phyloP scores from a whole-genome alignment of 2,888 invertebrate species.

The Harmothoe impar region DNA sequence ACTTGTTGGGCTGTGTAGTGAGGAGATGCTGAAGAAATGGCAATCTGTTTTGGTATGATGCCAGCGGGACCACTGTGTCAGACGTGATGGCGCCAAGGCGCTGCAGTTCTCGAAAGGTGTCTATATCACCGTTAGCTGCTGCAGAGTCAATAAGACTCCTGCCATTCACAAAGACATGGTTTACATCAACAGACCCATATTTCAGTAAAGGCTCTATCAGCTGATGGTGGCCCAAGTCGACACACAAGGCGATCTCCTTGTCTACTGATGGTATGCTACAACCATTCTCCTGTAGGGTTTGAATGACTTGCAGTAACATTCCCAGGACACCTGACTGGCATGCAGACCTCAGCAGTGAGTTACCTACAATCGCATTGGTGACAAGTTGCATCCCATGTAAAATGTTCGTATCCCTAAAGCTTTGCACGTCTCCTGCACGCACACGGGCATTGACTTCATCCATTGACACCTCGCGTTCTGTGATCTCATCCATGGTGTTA shows the following conservation, averaged over 20 bases:
- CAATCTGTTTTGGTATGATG: constrained; percentile 11
- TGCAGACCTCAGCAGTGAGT: not conserved
- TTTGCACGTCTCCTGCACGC: not conserved
- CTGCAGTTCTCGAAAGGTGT: not conserved
- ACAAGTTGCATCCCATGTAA: not conserved
- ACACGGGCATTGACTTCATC: not conserved
- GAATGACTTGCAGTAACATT: constrained; percentile 33
- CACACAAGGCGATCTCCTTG: not conserved
- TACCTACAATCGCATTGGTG: not conserved
- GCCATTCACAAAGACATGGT: not conserved
- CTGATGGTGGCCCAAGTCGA: not conserved
- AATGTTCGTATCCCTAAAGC: not conserved
- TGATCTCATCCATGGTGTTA: too few species aligned
- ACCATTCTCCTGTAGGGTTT: not conserved
- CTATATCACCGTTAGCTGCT: constrained; percentile 6
- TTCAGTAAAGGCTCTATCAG: not conserved
- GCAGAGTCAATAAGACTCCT: constrained; percentile 8
- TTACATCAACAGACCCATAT: not conserved
- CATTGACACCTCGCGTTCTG: too few species aligned
- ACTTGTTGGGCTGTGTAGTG: too few species aligned
- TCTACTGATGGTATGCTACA: not conserved
- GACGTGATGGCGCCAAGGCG: not conserved
- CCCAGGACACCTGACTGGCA: constrained; percentile 12
- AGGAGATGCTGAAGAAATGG: not conserved
- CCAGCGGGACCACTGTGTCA: not conserved